phyloP scores from a whole-genome alignment of 2,797 vertebrate genomes.

The Salmo trutta region DNA sequence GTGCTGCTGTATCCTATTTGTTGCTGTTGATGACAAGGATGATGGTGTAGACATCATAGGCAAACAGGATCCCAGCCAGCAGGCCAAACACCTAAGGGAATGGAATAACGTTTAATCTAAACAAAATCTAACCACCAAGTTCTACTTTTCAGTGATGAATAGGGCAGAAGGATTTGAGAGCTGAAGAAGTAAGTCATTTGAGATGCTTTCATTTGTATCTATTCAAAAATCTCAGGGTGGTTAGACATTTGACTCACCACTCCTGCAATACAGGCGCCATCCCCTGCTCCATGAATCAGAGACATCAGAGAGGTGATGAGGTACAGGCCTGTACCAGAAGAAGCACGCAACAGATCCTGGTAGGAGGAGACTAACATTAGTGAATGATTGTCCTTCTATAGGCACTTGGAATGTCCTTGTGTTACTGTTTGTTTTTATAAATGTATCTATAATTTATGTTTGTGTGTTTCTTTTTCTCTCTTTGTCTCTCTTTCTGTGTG shows the following conservation, averaged over 20 bases:
- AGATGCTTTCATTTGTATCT: neutral
- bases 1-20: constrained; percentile 58
- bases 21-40: constrained; percentile 57
- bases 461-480: neutral
- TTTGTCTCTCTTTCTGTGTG: neutral
- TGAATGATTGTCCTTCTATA: neutral
- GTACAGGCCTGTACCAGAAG: constrained; percentile 61
- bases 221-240: neutral
- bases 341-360: constrained; percentile 75
- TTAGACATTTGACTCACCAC: constrained; percentile 67
- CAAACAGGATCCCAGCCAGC: constrained; percentile 71
- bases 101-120: neutral
- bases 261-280: constrained; percentile 70
- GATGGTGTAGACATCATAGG: constrained; percentile 73
- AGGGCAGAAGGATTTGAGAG: too few species aligned
- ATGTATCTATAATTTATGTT: neutral
- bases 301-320: constrained; percentile 74
- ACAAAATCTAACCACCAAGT: too few species aligned
- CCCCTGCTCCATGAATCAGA: constrained; percentile 54
- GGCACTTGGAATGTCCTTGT: neutral
- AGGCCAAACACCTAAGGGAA: constrained; percentile 74
- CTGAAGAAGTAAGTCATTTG: neutral
- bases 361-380: constrained; percentile 14
- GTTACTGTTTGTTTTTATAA: neutral
- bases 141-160: neutral